Base-by-base conservation (phyloP, 2,888 invertebrate species). In the Cheilosia pagana region DNA sequence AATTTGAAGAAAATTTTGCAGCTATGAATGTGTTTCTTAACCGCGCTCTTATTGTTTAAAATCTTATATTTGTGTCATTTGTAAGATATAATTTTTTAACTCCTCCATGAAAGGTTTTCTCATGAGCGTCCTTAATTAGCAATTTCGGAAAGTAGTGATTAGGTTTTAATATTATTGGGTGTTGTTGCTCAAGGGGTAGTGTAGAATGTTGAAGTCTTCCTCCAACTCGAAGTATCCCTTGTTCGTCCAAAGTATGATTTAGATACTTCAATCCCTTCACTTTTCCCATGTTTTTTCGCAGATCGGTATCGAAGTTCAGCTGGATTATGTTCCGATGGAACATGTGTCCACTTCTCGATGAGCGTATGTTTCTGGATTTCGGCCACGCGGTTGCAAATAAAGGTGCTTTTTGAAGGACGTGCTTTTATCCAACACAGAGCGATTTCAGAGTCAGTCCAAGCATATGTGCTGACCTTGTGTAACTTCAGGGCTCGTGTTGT, bases 1-100 rank as follows among this genome's bases (percentile, higher is more conserved):
- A 53, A 53, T 45, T 76, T 50, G 28, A 55, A 70, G 45, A 87
- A 87, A 10, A 45, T 63, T 0, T 79, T 31, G 52, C 87, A 88
- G 10, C 6, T 35, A 8, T 28, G 35, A 28, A 55, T 7, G 10
- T 31, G 16, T 31, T 10, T 31, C 10, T 31, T 35, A 2, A n/a
- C 31, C 0, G 55, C 55, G 31, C 2, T 23, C 0, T 55, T 28
- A 10, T 35, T 16, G 0, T 55, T 25, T 10, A 55, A 28, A n/a
- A 55, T 31, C 55, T 16, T 35, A n/a, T 31, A 55, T 0, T 31
- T 57, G 6, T n/a, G 19, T 19, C 39, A 1, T 16, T 39, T 1
- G 12, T 35, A 21, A 1, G 7, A 65, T 19, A 48, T 63, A 39
- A 57, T 57, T 39, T 39, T 16, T 21, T 39, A 8, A 31, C 14